These are phyloP conservation scores for Teleiodes luculella DNA, from an alignment of 2,888 invertebrate genomes.

Conservation along the genomic window DNA sequence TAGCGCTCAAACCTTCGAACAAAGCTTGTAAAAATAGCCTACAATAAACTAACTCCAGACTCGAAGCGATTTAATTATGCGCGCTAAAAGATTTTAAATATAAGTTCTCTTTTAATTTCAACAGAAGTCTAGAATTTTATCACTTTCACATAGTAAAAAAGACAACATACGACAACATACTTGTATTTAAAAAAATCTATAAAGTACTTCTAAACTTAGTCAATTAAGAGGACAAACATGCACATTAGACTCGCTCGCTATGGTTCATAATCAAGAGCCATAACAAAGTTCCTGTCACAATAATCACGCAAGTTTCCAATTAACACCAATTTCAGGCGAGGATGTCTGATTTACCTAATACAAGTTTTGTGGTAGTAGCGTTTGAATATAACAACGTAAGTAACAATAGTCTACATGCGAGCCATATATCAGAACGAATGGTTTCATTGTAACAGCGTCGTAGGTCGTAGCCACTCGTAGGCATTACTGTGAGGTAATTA, in stretches of 20 bases:
- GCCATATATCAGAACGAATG: background rate
- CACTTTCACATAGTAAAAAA: too few relatives aligned
- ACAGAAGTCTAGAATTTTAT: too few relatives aligned
- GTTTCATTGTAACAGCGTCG: background rate
- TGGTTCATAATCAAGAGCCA: background rate
- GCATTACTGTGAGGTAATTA: constrained; percentile 4
- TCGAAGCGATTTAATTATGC: background rate
- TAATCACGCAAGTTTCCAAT: constrained; percentile 13
- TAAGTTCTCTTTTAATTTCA: too few relatives aligned
- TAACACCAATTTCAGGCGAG: constrained; percentile 11
- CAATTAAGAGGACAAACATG: too few relatives aligned
- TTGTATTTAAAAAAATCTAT: too few relatives aligned
- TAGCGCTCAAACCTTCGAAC: background rate
- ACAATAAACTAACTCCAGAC: background rate
- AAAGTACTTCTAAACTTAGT: too few relatives aligned
- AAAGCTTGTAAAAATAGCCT: background rate
- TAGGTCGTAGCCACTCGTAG: background rate
- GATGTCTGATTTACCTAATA: background rate
- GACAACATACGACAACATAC: too few relatives aligned
- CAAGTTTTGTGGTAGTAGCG: background rate
- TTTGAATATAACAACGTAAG: background rate
- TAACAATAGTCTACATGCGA: background rate
- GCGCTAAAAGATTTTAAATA: too few relatives aligned
- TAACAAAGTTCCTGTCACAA: constrained; percentile 1
- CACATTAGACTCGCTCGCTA: too few relatives aligned